Evolutionary conservation across 2,888 invertebrate genomes (phyloP), one percentile per base, ranked within the genome.

Genomic region (Epistrophella euchroma): DNA sequence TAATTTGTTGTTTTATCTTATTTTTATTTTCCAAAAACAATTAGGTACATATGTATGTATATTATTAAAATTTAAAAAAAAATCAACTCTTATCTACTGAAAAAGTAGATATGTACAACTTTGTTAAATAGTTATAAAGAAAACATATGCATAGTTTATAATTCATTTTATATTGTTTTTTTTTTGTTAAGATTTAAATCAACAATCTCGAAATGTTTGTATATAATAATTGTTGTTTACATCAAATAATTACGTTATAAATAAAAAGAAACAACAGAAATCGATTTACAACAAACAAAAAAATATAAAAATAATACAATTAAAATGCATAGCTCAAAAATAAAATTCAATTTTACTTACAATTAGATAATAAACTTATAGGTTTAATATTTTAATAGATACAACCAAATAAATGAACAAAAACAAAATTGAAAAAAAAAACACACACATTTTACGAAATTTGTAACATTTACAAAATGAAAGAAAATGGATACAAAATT

Each of bases 381-480:
- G 73, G 73, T 76, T 86, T 75, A 82, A 78, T 78, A 88, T 68
- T 85, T 85, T 75, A 78, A 62, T 72, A 81, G 66, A 81, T 66
- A 76, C 47, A 81, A 71, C 19, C 58, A 79, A 81, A 58, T n/a
- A 75, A 71, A 72, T 58, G 55, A 74, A 60, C 2, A 32, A 64
- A 28, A 32, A 47, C 2, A n/a, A 11, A 60, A 43, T 60, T 62
- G 2, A 25, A 22, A 64, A 43, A 70, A 66, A 45, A 40, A n/a
- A n/a, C n/a, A n/a, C n/a, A n/a, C n/a, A 35, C 40, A 35, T 74
- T 73, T 73, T 78, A 66, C 56, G 66, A 87, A 84, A 84, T 80
- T 84, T 83, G 84, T 88, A 88, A 88, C 88, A 88, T 88, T 88
- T 87, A 88, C 85, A 82, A 83, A 88, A 77, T 28, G 40, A 74